Conservation (phyloP, 2,113 vertebrate genomes). For the Amphiprion ocellaris region DNA sequence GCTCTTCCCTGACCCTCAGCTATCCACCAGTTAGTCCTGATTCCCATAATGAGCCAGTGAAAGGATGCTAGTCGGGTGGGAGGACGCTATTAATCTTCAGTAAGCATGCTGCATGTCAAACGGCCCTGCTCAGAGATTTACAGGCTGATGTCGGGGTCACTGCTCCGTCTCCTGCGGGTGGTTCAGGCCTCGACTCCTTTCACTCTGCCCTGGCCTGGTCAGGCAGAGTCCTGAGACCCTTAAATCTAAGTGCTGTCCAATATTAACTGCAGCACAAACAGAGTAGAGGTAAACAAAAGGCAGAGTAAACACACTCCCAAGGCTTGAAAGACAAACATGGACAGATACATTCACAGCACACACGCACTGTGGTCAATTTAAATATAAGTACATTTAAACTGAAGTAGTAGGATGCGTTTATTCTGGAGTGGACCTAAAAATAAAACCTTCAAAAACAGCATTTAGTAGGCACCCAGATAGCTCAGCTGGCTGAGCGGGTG, state of each 20-base stretch:
- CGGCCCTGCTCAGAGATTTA: constrained; percentile 37
- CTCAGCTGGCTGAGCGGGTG: too few species aligned
- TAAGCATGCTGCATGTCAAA: constrained; percentile 70
- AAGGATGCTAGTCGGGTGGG: constrained; percentile 49
- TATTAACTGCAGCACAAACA: constrained; percentile 81
- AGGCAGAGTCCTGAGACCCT: constrained; percentile 41
- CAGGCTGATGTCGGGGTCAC: constrained; percentile 53
- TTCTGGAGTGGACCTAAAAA: too few species aligned
- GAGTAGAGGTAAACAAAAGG: constrained; percentile 74
- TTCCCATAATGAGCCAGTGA: constrained; percentile 57
- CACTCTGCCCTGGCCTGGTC: constrained; percentile 25
- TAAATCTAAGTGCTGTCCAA: constrained; percentile 73
- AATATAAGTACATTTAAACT: background rate
- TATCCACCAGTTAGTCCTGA: constrained; percentile 21
- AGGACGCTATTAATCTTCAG: constrained; percentile 62
- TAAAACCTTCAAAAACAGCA: too few species aligned
- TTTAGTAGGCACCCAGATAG: too few species aligned
- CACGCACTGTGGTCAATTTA: background rate
- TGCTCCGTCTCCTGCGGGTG: constrained; percentile 31
- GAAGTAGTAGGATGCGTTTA: background rate
- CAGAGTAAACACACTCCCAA: constrained; percentile 75
- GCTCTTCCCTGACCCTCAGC: constrained; percentile 29
- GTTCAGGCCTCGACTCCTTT: constrained; percentile 41
- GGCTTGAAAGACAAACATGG: constrained; percentile 53
- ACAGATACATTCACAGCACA: background rate